Conservation (phyloP, 2,797 vertebrate genomes). For the Simalia tracyae region DNA sequence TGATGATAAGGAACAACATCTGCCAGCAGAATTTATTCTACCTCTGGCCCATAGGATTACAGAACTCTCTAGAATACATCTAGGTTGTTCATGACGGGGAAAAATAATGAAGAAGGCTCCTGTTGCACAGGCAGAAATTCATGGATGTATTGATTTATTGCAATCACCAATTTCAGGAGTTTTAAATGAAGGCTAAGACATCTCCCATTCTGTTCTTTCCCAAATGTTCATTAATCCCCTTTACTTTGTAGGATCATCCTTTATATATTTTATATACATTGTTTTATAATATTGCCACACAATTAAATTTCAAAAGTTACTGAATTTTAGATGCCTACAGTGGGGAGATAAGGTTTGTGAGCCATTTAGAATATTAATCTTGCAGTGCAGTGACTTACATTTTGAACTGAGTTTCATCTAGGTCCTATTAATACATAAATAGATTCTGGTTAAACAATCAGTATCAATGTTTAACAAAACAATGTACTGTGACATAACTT, state of each 20-base stretch:
- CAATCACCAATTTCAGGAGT: not conserved
- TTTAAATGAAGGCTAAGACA: not conserved
- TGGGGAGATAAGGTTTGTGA: not conserved
- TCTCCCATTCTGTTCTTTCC: not conserved
- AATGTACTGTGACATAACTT: not conserved
- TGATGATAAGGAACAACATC: not conserved
- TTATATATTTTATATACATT: not conserved
- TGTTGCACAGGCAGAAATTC: not conserved
- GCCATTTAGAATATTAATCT: not conserved
- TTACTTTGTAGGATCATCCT: not conserved
- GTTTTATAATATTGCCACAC: not conserved
- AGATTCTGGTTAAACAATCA: not conserved
- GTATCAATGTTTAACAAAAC: not conserved
- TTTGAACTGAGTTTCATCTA: not conserved
- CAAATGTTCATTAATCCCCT: not conserved
- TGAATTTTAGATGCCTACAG: conserved; percentile 18
- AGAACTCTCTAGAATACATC: not conserved
- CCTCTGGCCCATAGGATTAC: not conserved
- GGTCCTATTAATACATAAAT: not conserved
- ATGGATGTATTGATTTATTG: not conserved
- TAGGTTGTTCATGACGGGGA: not conserved
- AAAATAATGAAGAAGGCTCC: not conserved
- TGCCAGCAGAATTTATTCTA: not conserved
- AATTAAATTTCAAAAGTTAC: not conserved
- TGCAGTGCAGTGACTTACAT: not conserved